Evolutionary conservation across 2,113 vertebrate genomes (phyloP), one percentile per base, ranked within the genome.

Genomic region (Nyctibius bracteatus): DNA sequence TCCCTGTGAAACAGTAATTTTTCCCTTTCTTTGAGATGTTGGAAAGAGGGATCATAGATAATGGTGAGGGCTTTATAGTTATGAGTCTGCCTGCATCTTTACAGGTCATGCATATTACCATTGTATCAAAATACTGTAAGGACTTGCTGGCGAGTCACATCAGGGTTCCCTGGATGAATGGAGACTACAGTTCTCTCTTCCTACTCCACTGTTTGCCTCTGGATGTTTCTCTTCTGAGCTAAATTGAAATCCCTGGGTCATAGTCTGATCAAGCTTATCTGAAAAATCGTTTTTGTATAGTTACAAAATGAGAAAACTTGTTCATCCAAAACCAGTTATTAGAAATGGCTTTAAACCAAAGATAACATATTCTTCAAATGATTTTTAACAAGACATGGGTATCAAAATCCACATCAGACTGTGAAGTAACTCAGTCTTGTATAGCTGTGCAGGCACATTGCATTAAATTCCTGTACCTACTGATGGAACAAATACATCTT

Each of bases 191-290:
- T 28, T 94, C 31, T 81, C 71, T 61, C 39, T 65, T 68, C 59
- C 51, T 86, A 21, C 37, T 62, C 44, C 33, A 11, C 73, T 61
- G 23, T 63, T 87, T 86, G 66, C 74, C 72, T 68, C 81, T 62
- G 68, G 83, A 73, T 35, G 30, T 65, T 83, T 86, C 39, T 81
- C 31, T 54, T 71, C n/a, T 44, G 37, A 88, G 70, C 37, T 82
- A 80, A 94, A 83, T 23, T 92, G 78, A 91, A 87, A 91, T 96
- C 49, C 31, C 66, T 66, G 54, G 49, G 84, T 71, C 86, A 87
- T 10, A 44, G 31, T 68, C 47, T 67, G 52, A 91, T 61, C 78
- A 68, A 80, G 49, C 46, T 72, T 68, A 68, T 77, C 49, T 79
- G 70, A 79, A 87, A 87, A 87, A 57, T 75, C 33, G n/a, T 80